Evolutionary conservation across 2,797 vertebrate species (phyloP).

Genomic region (Danio jaintianensis): DNA sequence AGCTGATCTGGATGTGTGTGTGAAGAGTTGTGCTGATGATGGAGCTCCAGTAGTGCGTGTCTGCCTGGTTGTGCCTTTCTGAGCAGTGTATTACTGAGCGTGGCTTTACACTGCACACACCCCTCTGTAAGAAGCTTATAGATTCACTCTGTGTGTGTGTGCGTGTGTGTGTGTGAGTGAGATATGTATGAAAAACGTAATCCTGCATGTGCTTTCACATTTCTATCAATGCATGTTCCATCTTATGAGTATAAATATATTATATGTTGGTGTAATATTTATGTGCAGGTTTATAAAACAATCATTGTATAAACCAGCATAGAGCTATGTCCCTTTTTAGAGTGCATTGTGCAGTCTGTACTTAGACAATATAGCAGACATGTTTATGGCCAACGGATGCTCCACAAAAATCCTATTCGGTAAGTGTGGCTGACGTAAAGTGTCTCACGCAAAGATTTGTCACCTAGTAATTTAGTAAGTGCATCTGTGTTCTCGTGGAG

Average conservation of each 20-base stretch:
- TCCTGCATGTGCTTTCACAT: slow-evolving; percentile 54
- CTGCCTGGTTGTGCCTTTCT: slow-evolving; percentile 49
- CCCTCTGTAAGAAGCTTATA: slow-evolving; percentile 71
- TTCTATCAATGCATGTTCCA: slow-evolving; percentile 45
- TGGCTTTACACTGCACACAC: slow-evolving; percentile 54
- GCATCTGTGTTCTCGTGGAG: slow-evolving; percentile 15
- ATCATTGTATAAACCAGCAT: not conserved
- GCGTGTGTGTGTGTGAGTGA: slow-evolving; percentile 61
- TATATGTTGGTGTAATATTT: slow-evolving; percentile 31
- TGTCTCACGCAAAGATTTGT: slow-evolving; percentile 15
- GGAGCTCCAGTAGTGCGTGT: slow-evolving; percentile 60
- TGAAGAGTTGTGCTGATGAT: slow-evolving; percentile 48
- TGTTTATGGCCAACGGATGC: slow-evolving; percentile 2
- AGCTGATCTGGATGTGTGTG: slow-evolving; percentile 28
- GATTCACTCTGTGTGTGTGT: slow-evolving; percentile 64
- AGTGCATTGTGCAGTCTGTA: not conserved
- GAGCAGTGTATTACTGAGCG: slow-evolving; percentile 52
- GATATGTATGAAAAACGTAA: slow-evolving; percentile 29
- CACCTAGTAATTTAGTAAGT: slow-evolving; percentile 24
- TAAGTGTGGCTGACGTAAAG: not conserved
- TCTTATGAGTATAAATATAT: slow-evolving; percentile 8
- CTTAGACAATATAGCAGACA: slow-evolving; percentile 3
- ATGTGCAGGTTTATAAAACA: not conserved
- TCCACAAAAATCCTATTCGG: not conserved
- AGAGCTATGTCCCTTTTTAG: not conserved